These are phyloP conservation scores for Glyptemys insculpta DNA, from an alignment of 2,797 vertebrate genomes.

Conservation along the genomic window DNA sequence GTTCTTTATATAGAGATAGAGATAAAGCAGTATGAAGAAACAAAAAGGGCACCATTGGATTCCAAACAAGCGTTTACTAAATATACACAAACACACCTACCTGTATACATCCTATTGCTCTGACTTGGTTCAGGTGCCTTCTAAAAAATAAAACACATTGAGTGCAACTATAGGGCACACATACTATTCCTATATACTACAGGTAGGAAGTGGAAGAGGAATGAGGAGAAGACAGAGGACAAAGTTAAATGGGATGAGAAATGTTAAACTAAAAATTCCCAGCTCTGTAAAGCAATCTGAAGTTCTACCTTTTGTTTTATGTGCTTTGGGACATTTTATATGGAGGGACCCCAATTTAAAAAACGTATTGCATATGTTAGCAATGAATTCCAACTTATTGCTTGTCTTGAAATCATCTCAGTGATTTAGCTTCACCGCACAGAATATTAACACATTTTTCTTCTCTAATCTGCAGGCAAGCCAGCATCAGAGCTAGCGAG, in stretches of 20 bases:
- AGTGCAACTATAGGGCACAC: neutral
- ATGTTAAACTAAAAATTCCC: slow-evolving; percentile 1
- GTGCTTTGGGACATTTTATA: accelerated
- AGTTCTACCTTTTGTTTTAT: neutral
- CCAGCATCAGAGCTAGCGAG: slow-evolving; percentile 32
- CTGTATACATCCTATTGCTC: neutral
- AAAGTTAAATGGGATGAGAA: neutral
- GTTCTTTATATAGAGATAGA: neutral
- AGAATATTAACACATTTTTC: slow-evolving; percentile 10
- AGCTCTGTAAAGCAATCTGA: neutral
- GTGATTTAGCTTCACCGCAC: neutral
- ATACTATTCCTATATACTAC: neutral
- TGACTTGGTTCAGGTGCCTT: neutral
- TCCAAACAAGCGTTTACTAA: neutral
- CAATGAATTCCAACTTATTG: neutral
- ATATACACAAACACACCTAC: neutral
- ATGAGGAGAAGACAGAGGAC: neutral
- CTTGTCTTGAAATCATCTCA: slow-evolving; percentile 7
- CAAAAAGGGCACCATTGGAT: neutral
- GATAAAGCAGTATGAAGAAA: neutral
- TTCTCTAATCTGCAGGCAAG: slow-evolving; percentile 35
- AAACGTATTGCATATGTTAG: neutral
- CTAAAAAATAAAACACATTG: neutral
- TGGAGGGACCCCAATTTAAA: neutral
- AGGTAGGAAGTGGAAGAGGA: neutral